Conservation (phyloP, 2,797 vertebrate genomes). For the Melanotaenia nigrans region DNA sequence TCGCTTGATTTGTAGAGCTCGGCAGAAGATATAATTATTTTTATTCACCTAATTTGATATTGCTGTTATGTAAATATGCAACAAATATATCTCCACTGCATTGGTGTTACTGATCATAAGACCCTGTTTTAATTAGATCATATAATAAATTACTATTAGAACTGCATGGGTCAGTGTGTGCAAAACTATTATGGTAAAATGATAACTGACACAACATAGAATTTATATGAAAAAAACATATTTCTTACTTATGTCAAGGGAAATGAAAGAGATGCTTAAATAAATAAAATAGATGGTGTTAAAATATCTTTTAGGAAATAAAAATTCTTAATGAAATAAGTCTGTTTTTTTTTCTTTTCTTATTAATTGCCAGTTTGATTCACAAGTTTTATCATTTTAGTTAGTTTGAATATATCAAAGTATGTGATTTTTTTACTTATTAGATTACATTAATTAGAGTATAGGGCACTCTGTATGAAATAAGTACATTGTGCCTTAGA, state of each 20-base stretch:
- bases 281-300: slow-evolving; percentile 6
- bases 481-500: background rate
- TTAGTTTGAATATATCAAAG: background rate
- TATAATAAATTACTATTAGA: background rate
- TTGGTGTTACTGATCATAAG: background rate
- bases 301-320: slow-evolving; percentile 7
- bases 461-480: background rate
- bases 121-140: background rate
- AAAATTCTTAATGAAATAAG: background rate
- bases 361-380: background rate
- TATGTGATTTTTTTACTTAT: background rate
- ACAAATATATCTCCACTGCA: background rate
- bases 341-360: slow-evolving; percentile 6
- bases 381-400: background rate
- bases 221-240: background rate
- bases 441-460: background rate
- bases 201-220: background rate
- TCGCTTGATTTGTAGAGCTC: background rate
- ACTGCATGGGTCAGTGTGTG: background rate
- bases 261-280: background rate
- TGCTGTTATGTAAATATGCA: background rate
- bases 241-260: background rate
- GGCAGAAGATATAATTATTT: background rate
- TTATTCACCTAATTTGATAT: background rate
- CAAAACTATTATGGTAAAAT: background rate